Percentiles rank a stretch among this genome's conserved stretches.
These are phyloP conservation scores for Scomberomorus guttatus DNA, from an alignment of 2,797 vertebrate species.

Conservation along the genomic window DNA sequence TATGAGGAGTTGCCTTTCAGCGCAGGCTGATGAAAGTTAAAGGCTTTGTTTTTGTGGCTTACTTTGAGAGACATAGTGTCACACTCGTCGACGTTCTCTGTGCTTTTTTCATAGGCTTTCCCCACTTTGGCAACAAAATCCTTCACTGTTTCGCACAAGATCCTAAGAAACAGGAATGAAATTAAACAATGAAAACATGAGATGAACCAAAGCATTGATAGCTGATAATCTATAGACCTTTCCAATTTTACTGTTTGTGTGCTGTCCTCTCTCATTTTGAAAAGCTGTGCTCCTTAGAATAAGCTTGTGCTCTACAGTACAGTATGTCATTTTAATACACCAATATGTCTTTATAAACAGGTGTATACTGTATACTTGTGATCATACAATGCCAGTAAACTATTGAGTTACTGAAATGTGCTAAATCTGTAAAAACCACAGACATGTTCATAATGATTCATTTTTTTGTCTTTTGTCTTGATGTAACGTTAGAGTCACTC, in stretches of 20 bases:
- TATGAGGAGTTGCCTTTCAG: background rate
- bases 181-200: too few relatives aligned
- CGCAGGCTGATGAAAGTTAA: background rate
- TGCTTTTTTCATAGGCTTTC: slow-evolving; percentile 92
- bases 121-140: slow-evolving; percentile 98
- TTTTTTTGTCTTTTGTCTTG: background rate
- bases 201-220: background rate
- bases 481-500: slow-evolving; percentile 69
- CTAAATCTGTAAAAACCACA: background rate
- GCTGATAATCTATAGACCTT: background rate
- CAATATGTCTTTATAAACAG: background rate
- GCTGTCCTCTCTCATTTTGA: background rate
- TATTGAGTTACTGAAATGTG: too few relatives aligned
- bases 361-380: background rate
- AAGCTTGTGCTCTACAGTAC: too few relatives aligned
- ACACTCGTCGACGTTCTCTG: slow-evolving; percentile 91
- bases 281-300: too few relatives aligned
- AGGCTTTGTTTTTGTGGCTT: slow-evolving; percentile 64
- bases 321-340: background rate
- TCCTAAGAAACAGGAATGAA: slow-evolving; percentile 76
- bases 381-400: background rate
- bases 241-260: background rate
- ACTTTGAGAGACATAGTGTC: slow-evolving; percentile 95
- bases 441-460: too few relatives aligned
- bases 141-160: slow-evolving; percentile 98